Evolutionary conservation across 2,888 invertebrate genomes (phyloP), one percentile per base, ranked within the genome.

Genomic region (Hoplodrina blanda): DNA sequence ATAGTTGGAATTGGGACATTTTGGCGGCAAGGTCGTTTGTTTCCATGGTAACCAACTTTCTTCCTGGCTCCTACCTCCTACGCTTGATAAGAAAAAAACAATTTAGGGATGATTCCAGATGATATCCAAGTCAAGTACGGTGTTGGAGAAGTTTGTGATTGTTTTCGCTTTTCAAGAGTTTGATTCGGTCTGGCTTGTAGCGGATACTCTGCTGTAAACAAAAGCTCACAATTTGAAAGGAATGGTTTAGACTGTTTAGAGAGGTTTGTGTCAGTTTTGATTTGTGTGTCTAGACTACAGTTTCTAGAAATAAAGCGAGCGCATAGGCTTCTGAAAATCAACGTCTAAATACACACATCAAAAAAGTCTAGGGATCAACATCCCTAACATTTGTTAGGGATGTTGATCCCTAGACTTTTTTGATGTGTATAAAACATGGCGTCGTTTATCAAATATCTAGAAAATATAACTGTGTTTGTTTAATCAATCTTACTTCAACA

Each of bases 261-360:
- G 53, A 61, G 53, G 54, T 54, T 69, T 57, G 60, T 69, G 57
- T 63, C 52, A 59, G 66, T 62, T 78, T 52, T 67, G 69, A 79
- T 78, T 74, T 61, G 57, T 79, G 54, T 62, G 78, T 79, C 75
- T 69, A 66, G 66, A 69, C 69, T 66, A 53, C 30, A 52, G 41
- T 25, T 44, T 20, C 55, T 56, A 65, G 49, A 55, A 64, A 67
- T 63, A 62, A 65, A 19, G 64, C 19, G 37, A n/a, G 33, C 66
- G 57, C 50, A 52, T 33, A 61, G 19, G 33, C 62, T 74, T 52
- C 62, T 62, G 25, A 25, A 73, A 55, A 53, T 49, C 49, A 13
- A 77, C 44, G 33, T n/a, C 44, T 52, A 67, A 55, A 63, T n/a
- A n/a, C n/a, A n/a, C n/a, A n/a, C n/a, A n/a, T n/a, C n/a, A n/a